Evolutionary conservation across 2,113 vertebrate species (phyloP).

Genomic region (Montifringilla adamsi): DNA sequence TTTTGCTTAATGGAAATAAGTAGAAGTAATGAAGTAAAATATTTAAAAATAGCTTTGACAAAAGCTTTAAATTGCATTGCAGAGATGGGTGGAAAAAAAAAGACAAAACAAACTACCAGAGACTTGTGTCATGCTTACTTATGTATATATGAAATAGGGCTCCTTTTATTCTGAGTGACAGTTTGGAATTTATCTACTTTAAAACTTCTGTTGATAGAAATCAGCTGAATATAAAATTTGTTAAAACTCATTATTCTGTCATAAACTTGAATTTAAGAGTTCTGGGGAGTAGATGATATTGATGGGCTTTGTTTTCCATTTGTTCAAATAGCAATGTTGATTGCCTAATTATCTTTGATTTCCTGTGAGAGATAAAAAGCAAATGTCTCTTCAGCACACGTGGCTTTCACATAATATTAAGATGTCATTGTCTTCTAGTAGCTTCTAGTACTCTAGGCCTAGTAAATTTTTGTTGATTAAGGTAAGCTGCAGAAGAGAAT

Average conservation of each 20-base stretch:
- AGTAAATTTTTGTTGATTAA: neutral
- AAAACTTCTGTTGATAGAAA: neutral
- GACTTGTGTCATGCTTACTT: neutral
- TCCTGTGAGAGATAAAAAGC: neutral
- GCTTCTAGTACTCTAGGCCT: neutral
- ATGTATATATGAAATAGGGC: neutral
- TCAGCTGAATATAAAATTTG: neutral
- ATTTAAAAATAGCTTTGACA: neutral
- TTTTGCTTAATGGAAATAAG: neutral
- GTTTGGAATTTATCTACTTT: neutral
- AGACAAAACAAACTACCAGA: neutral
- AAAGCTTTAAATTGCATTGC: neutral
- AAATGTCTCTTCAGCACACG: neutral
- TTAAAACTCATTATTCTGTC: neutral
- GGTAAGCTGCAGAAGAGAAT: neutral
- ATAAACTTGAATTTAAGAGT: neutral
- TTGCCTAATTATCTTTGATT: neutral
- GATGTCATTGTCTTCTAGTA: neutral
- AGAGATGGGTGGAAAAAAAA: neutral
- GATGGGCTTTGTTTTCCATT: neutral
- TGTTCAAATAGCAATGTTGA: neutral
- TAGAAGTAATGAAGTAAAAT: neutral
- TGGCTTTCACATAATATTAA: neutral
- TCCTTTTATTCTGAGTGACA: neutral
- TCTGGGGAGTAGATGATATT: neutral